Base-by-base conservation (phyloP, 1,140 invertebrate genomes). In the Euura lappo region DNA sequence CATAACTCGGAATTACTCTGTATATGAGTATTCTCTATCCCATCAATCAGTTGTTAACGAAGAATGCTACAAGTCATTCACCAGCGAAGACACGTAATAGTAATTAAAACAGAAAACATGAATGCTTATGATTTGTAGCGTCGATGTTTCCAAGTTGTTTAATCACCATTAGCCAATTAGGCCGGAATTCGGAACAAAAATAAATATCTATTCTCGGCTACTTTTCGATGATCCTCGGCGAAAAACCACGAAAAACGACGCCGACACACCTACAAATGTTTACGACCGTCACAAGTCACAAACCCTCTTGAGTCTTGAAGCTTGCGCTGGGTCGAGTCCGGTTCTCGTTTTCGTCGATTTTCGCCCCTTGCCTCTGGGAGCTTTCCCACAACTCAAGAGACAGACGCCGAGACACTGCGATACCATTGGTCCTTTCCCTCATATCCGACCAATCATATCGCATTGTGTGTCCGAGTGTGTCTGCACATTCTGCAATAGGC, bases 201-300 rank as follows among this genome's bases (percentile, higher is more conserved):
- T 13, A 8, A n/a, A 11, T 68, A n/a, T 68, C 28, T 68, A n/a
- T 13, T 43, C 8, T 10, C 8, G 2, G 43, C 42, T 8, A 68
- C 7, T 68, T 68, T 68, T 43, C 67, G 67, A 28, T 28, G 28
- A 28, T 28, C 28, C 28, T 28, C 28, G 28, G 28, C 28, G 28
- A 28, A 28, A 28, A 3, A 45, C 4, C 69, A 28, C 28, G 28
- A 42, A 70, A 70, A 70, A 8, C 4, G 69, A 70, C 69, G 69
- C 69, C 69, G 69, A 70, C 69, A 70, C 69, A 45, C 69, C 69
- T 70, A 28, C 28, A 28, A 45, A 13, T 28, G 69, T 70, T 70
- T 70, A 70, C 45, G 28, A 70, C 45, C 46, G 11, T 43, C 67
- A 28, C 28, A 28, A 28, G 28, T 28, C 28, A 60, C 51, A n/a